Base-by-base conservation (phyloP, 2,888 invertebrate genomes). In the Drosophila siamana region DNA sequence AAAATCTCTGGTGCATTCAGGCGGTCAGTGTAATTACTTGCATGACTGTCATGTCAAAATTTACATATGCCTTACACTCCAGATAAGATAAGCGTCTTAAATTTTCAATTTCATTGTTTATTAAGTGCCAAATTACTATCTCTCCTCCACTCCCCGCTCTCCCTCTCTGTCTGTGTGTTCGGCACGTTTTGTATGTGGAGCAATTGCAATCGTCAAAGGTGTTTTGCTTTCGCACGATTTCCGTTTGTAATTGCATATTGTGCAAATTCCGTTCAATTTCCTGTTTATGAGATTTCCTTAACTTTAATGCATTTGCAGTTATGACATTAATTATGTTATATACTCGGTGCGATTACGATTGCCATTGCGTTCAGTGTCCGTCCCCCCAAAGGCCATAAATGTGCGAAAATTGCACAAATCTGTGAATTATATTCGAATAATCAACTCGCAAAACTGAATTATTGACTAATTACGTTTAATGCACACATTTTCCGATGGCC, bases 61-160 rank as follows among this genome's bases (percentile, higher is more conserved):
- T 82, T 75, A 69, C 88, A 87, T 85, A 70, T 70, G 62, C 78
- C 67, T 63, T 65, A 48, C 62, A 59, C 64, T 33, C 65, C 56
- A 61, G 54, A 46, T 51, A 38, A 69, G 84, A 80, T 88, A 86
- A 86, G 86, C 78, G 74, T 48, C 78, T 83, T 79, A 77, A 84
- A 80, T 80, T 78, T 88, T 86, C 84, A 85, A 84, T 85, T 84
- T 83, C 78, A 84, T 85, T 85, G 85, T 85, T 80, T 86, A 85
- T 88, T 88, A 86, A 88, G 81, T 88, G 84, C 74, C 71, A 83
- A 88, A 60, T 72, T 83, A 85, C 74, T 5, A 11, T 16, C 9
- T 6, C 11, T 4, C 9, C 15, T 15, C 11, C 4, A 19, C 9
- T 22, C n/a, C 36, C 13, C 2, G 19, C 33, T 24, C 8, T 33